Evolutionary conservation across 2,797 vertebrate species (phyloP).

Genomic region (Smutsia gigantea): DNA sequence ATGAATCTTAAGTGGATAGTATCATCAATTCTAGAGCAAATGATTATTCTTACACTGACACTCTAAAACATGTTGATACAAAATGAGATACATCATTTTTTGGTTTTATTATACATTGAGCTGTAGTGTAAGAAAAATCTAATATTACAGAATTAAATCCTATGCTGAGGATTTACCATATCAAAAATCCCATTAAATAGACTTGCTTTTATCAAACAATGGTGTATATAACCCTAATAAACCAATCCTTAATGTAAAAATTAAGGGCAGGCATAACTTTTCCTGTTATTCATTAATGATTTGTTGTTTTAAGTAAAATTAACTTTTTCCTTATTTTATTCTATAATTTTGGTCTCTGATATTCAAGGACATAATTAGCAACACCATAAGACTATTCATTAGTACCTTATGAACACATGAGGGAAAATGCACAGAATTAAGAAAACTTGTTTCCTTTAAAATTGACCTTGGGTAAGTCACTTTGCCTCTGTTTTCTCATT

Average conservation of each 20-base stretch:
- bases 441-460: neutral
- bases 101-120: neutral
- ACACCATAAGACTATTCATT: neutral
- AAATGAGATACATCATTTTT: conserved; percentile 2
- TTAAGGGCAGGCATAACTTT: neutral
- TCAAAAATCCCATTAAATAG: neutral
- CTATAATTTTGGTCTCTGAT: neutral
- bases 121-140: neutral
- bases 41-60: neutral
- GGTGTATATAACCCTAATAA: neutral
- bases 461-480: neutral
- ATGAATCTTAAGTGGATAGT: neutral
- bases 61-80: neutral
- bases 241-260: conserved; percentile 18
- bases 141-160: neutral
- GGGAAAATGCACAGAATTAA: neutral
- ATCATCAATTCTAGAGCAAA: conserved; percentile 3
- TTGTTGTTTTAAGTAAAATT: neutral
- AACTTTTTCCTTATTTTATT: conserved; percentile 13
- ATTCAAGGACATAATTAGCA: conserved; percentile 18
- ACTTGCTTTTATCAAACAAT: conserved; percentile 6
- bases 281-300: neutral
- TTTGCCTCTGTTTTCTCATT: neutral
- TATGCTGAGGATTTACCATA: neutral
- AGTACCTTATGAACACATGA: neutral